These are phyloP conservation scores for Zaprionus gabonicus DNA, from an alignment of 1,140 invertebrate species.

Conservation along the genomic window DNA sequence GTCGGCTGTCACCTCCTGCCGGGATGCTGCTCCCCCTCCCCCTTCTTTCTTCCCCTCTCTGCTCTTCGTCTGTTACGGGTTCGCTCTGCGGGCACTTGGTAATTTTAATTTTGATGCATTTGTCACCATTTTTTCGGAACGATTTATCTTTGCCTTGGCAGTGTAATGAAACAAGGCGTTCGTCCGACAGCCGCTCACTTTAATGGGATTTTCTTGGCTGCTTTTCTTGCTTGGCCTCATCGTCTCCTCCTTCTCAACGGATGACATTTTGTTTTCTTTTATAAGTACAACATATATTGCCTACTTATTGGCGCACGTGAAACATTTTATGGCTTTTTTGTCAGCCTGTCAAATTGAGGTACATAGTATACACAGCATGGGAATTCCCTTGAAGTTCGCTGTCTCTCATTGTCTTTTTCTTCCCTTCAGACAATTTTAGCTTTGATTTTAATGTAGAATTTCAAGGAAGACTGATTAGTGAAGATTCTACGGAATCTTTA, in stretches of 20 bases:
- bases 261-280: conserved; percentile 10
- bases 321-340: conserved; percentile 28
- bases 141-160: conserved; percentile 69
- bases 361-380: not conserved
- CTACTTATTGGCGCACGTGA: conserved; percentile 51
- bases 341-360: not conserved
- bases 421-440: not conserved
- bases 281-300: conserved; percentile 46
- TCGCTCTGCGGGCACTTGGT: conserved; percentile 61
- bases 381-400: not conserved
- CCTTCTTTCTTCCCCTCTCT: conserved; percentile 5
- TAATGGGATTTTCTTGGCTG: conserved; percentile 61
- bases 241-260: not conserved
- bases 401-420: not conserved
- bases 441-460: not conserved
- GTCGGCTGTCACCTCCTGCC: conserved; percentile 11
- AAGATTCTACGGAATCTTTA: not conserved
- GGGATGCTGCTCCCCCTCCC: not conserved
- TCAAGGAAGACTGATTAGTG: not conserved
- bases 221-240: not conserved
- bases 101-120: conserved; percentile 82
- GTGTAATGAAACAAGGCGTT: conserved; percentile 69
- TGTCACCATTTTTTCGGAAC: conserved; percentile 70
- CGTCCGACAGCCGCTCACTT: conserved; percentile 56
- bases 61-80: not conserved